Percentiles rank a stretch among this genome's conserved stretches.
These are phyloP conservation scores for Tragulus kanchil DNA, from an alignment of 2,113 vertebrate species.

Conservation along the genomic window DNA sequence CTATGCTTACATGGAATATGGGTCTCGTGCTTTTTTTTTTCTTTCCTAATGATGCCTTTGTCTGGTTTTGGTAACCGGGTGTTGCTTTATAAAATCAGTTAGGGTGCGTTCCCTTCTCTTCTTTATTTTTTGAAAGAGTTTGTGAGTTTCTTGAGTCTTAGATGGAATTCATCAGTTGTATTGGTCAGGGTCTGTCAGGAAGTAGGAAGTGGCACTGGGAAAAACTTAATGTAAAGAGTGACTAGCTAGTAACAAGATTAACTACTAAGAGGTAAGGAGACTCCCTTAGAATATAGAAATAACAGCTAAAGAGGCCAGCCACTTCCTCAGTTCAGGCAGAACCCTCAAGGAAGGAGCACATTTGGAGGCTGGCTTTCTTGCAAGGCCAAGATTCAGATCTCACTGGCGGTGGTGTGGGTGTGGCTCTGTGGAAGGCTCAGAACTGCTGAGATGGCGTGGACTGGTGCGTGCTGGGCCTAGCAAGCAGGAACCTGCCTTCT, in stretches of 20 bases:
- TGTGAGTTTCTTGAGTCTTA: background rate
- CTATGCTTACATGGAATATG: background rate
- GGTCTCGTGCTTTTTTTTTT: background rate
- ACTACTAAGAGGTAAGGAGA: background rate
- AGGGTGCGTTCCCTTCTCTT: background rate
- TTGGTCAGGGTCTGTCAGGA: background rate
- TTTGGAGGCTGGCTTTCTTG: background rate
- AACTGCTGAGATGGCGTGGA: background rate
- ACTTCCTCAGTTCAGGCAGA: background rate
- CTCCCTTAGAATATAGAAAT: background rate
- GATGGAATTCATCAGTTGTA: background rate
- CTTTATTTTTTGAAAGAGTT: background rate
- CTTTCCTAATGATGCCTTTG: background rate
- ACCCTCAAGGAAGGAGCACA: background rate
- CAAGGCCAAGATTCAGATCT: background rate
- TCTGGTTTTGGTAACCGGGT: background rate
- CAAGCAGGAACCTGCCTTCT: background rate
- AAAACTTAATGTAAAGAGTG: background rate
- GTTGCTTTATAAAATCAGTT: background rate
- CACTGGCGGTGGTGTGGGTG: background rate
- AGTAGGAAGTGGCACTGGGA: background rate
- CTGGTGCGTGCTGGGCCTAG: background rate
- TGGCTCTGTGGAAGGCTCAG: background rate
- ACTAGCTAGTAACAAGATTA: background rate
- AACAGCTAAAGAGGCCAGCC: background rate